Evolutionary conservation across 1,140 invertebrate genomes (phyloP).

Genomic region (Sycobia sp.): DNA sequence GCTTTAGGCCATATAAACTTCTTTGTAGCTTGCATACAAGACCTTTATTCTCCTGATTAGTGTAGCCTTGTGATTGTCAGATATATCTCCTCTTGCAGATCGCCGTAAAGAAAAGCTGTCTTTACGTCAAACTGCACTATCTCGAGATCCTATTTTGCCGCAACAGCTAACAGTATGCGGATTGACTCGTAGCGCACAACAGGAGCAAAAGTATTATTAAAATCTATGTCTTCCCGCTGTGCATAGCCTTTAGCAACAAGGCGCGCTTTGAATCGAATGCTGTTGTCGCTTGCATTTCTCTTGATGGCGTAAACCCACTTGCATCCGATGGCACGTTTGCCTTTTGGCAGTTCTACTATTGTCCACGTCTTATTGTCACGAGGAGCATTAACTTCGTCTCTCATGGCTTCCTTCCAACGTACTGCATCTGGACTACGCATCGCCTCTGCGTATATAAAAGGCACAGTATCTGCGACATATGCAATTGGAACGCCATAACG

Average conservation of each 20-base stretch:
- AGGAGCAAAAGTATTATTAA: no score
- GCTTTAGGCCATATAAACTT: no score
- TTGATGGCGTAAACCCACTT: slow-evolving; percentile 19
- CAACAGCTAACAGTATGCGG: background rate
- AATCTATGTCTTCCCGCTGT: no score
- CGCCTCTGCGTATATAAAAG: no score
- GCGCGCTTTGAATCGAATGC: no score
- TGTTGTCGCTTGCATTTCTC: background rate
- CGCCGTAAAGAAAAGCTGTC: no score
- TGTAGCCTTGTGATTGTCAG: slow-evolving; percentile 23
- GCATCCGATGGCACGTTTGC: slow-evolving; percentile 1
- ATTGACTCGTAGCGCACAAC: slow-evolving; percentile 29
- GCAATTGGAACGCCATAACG: no score
- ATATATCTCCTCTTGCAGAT: slow-evolving; percentile 18
- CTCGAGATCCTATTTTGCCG: slow-evolving; percentile 18
- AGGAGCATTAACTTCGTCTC: slow-evolving; percentile 45
- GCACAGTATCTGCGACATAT: no score
- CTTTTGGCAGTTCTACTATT: slow-evolving; percentile 35
- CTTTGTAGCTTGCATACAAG: slow-evolving; percentile 44
- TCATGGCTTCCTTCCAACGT: no score
- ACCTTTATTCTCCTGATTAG: slow-evolving; percentile 1
- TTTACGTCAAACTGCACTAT: no score
- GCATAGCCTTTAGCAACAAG: no score
- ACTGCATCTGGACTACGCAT: no score
- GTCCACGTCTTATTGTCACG: slow-evolving; percentile 43